Evolutionary conservation across 2,888 invertebrate genomes (phyloP), one percentile per base, ranked within the genome.

Genomic region (Diarsia mendica): DNA sequence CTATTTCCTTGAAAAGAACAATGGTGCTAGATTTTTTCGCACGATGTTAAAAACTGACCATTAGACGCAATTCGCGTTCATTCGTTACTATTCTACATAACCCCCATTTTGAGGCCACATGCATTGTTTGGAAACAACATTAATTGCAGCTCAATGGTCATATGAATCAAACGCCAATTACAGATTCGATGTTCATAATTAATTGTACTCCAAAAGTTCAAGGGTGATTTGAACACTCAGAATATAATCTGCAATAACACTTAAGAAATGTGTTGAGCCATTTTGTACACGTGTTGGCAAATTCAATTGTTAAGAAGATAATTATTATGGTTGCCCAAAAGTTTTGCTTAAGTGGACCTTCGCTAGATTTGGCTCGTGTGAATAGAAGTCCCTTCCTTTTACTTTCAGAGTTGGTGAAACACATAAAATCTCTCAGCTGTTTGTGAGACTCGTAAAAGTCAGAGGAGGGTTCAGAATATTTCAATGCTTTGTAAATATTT

Each of bases 1-100:
- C 72, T 85, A 88, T 91, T 91, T 91, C 89, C 90, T 91, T 91
- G 89, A 89, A 89, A 75, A 83, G 87, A 93, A 95, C 94, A 94
- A 94, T 94, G 88, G 89, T 82, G 83, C 83, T 90, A 85, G 91
- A 91, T 91, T 88, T 92, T 92, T 95, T 95, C 94, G 90, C 94
- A 94, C 94, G 94, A 91, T 91, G 88, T 89, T 89, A 89, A 91
- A 91, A 91, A 89, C 89, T 89, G 83, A 79, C 89, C 89, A 93
- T 94, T 94, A 93, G 90, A 86, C 86, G 90, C 89, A 92, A 92
- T 95, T 94, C 91, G 90, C 91, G 89, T 91, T 87, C 89, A 89
- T 92, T 90, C 88, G 89, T 90, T 92, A 89, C 90, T 87, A 85
- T 89, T 90, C 90, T 89, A 88, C 85, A 85, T 80, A 82, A 85